These are phyloP conservation scores for Drosophila sturtevanti DNA, from an alignment of 1,140 invertebrate species.

Conservation along the genomic window DNA sequence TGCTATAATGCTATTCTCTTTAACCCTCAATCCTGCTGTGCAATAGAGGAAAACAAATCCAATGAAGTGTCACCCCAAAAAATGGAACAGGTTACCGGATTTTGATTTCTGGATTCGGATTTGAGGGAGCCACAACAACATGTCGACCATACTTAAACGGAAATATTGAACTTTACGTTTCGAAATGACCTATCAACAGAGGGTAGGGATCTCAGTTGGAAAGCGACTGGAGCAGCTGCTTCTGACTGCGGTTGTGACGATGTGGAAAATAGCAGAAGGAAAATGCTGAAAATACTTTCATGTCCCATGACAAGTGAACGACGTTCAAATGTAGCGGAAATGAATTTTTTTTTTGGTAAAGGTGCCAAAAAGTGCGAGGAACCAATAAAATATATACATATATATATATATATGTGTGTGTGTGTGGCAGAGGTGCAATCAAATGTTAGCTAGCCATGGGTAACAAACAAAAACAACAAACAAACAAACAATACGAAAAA, in stretches of 20 bases:
- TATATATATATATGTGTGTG: background rate
- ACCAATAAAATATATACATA: conserved; percentile 57
- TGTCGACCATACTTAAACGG: conserved; percentile 57
- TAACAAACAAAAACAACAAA: conserved; percentile 54
- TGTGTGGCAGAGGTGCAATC: conserved; percentile 22
- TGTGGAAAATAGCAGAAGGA: conserved; percentile 31
- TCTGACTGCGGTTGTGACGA: conserved; percentile 31
- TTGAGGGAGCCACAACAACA: conserved; percentile 38
- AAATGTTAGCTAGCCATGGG: conserved; percentile 43
- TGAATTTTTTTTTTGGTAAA: conserved; percentile 73
- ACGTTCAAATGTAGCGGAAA: conserved; percentile 71
- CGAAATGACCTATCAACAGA: conserved; percentile 19
- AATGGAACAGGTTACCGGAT: conserved; percentile 35
- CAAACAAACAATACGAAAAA: conserved; percentile 10
- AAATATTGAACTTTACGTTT: conserved; percentile 61
- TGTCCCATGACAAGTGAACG: conserved; percentile 66
- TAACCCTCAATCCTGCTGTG: background rate
- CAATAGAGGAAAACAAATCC: conserved; percentile 39
- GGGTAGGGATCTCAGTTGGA: background rate
- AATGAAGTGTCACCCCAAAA: conserved; percentile 25
- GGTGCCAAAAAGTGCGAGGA: conserved; percentile 49
- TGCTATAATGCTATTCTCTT: background rate
- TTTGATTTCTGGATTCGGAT: conserved; percentile 17
- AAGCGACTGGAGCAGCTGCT: background rate
- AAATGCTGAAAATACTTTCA: conserved; percentile 27